Base-by-base conservation (phyloP, 2,888 invertebrate species). In the Lacanobia oleracea region DNA sequence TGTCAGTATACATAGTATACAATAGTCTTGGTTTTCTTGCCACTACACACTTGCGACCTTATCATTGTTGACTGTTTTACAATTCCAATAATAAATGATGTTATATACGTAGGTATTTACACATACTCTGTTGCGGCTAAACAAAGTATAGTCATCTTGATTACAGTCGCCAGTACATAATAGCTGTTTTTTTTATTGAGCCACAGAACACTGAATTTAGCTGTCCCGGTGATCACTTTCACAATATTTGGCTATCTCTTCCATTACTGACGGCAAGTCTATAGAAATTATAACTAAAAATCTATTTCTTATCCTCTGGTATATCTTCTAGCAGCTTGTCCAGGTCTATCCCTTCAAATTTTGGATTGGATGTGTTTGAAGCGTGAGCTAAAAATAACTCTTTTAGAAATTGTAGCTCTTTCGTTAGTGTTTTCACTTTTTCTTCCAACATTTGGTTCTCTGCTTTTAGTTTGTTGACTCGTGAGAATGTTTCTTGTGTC, bases 371-470 rank as follows among this genome's bases (percentile, higher is more conserved):
- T 75, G 95, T 92, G 73, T 96, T 97, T 86, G 98, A 97, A 51
- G 98, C 98, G 90, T 98, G 98, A 8, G 98, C 98, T 79, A 98
- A 92, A 88, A 98, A 98, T 68, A 98, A 93, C 88, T 98, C 98
- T 91, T 98, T 98, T 14, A 98, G 93, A 88, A 98, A 98, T 60
- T 97, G 97, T 37, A 98, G 93, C 89, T 98, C 98, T 89, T 98
- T 98, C 16, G 97, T 97, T n/a, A 98, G 94, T 70, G 97, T 97
- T 88, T 98, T 97, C 4, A 98, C 98, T 92, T 98, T 98, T 86
- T 98, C 97, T 90, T 98, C 98, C 43, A 98, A 92, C 87, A 97
- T 96, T 89, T 98, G 97, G 91, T 98, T 98, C 90, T 98, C 98
- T 12, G 97, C 97, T 90, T 97, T 97, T 53, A 98, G 91, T 89